Evolutionary conservation across 2,113 vertebrate species (phyloP), one percentile per base, ranked within the genome.

Genomic region (Microcebus murinus): DNA sequence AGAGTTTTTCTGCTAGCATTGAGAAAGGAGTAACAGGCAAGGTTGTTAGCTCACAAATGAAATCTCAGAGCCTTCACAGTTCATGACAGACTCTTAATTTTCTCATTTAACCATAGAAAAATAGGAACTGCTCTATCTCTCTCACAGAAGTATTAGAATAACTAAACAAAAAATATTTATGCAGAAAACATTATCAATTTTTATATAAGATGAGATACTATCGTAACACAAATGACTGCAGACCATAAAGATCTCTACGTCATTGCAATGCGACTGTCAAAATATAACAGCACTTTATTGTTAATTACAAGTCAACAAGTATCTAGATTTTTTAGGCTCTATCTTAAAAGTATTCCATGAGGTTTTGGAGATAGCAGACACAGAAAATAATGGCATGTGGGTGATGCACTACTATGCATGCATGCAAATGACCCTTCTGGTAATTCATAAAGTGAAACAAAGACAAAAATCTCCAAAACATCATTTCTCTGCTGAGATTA

Each of bases 391-490:
- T 9, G n/a, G n/a, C n/a, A 31, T 1, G 0, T 86, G 48, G 73
- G n/a, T 82, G 23, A 65, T 39, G 27, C 3, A 50, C 29, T 84
- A 50, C 76, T 73, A 25, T 29, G 50, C 14, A 13, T 27, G 10
- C 57, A 76, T 45, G 67, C 50, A 83, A 94, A 70, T 74, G 57
- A 84, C 17, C 17, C 48, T 91, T 92, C 90, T 93, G 70, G 36
- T 80, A 96, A 94, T 57, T 96, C 65, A 73, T 67, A 59, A 93
- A 91, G 8, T 55, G 67, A 90, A 95, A 73, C 87, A 84, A 90
- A 84, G 34, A 48, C 63, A 94, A 87, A 91, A 92, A 67, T 52
- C 25, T 96, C 74, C 70, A 96, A 95, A 96, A 71, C 48, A 77
- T 68, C 59, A 74, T 82, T 73, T 65, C 34, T 90, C 45, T 45